Conservation (phyloP, 1,140 invertebrate genomes). For the Aporrectodea caliginosa region DNA sequence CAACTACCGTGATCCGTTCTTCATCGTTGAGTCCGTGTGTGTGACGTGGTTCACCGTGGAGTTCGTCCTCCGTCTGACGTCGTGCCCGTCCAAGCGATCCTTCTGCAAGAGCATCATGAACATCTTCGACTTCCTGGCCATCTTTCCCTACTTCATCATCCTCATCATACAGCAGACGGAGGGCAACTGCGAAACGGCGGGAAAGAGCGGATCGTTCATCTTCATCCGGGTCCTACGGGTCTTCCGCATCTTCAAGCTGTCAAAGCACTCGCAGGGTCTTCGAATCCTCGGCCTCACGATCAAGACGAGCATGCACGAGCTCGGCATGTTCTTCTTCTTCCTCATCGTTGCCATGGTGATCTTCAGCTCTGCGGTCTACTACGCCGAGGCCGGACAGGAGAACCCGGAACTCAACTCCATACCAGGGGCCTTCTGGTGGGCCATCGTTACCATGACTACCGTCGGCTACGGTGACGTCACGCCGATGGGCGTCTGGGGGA, state of each 20-base stretch:
- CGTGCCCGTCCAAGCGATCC: slow-evolving; percentile 51
- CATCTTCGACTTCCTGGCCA: slow-evolving; percentile 93
- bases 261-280: slow-evolving; percentile 36
- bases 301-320: slow-evolving; percentile 35
- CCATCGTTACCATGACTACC: slow-evolving; percentile 93
- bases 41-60: slow-evolving; percentile 57
- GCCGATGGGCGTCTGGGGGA: slow-evolving; percentile 32
- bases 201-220: slow-evolving; percentile 44
- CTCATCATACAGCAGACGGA: too few species aligned
- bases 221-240: too few species aligned
- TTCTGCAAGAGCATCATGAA: slow-evolving; percentile 82
- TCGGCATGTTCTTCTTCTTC: slow-evolving; percentile 37
- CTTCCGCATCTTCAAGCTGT: too few species aligned
- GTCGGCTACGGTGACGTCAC: slow-evolving; percentile 76
- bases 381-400: too few species aligned
- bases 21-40: slow-evolving; percentile 53
- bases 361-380: slow-evolving; percentile 36
- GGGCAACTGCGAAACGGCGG: slow-evolving; percentile 36
- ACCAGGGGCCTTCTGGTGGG: slow-evolving; percentile 91
- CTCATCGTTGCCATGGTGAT: slow-evolving; percentile 36
- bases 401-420: slow-evolving; percentile 63
- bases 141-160: too few species aligned
- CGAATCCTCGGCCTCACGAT: slow-evolving; percentile 44
- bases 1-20: too few species aligned
- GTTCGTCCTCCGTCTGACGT: slow-evolving; percentile 42